Percentiles rank a stretch among this genome's conserved stretches.
Evolutionary conservation across 1,140 invertebrate genomes (phyloP).

Genomic region (Yoshiicerus persimilis): DNA sequence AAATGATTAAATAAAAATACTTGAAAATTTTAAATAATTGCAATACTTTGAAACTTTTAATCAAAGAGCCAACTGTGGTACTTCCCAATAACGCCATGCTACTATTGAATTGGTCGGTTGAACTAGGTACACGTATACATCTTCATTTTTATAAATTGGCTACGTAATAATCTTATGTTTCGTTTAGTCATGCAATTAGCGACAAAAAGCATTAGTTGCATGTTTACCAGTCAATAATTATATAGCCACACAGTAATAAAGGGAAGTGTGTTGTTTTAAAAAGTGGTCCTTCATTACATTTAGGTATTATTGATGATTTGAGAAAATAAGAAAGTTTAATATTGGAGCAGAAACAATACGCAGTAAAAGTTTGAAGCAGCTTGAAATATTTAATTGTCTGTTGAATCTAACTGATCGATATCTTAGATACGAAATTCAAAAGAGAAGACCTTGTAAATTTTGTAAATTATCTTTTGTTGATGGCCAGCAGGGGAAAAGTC

Average conservation of each 20-base stretch:
- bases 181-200: background rate
- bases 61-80: too few relatives aligned
- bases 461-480: background rate
- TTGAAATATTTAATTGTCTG: background rate
- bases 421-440: background rate
- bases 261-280: background rate
- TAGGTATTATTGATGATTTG: background rate
- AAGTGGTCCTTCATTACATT: background rate
- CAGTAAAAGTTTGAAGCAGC: background rate
- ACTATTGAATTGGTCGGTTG: too few relatives aligned
- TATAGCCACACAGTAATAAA: too few relatives aligned
- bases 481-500: background rate
- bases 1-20: too few relatives aligned
- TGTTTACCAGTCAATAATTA: too few relatives aligned
- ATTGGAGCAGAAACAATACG: background rate
- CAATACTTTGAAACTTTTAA: too few relatives aligned
- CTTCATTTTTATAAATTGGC: too few relatives aligned
- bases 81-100: too few relatives aligned
- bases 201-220: background rate
- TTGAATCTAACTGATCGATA: background rate
- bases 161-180: too few relatives aligned
- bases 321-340: background rate
- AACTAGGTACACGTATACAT: too few relatives aligned
- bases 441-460: background rate
- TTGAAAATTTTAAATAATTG: too few relatives aligned